Conservation (phyloP, 2,888 invertebrate species). For the Drosophila ustulata region DNA sequence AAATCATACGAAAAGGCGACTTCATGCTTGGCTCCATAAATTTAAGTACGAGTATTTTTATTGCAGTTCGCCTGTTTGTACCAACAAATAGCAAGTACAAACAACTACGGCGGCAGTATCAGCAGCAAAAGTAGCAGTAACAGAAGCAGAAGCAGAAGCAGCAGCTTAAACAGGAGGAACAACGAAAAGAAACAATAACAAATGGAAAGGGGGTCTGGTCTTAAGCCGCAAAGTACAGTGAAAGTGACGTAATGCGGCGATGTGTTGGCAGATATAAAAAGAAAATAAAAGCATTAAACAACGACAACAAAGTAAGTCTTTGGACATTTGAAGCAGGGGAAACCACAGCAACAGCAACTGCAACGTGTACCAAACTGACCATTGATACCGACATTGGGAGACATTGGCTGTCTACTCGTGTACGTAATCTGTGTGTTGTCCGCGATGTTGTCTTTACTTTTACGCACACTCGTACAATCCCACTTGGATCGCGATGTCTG, state of each 20-base stretch:
- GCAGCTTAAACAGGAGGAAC: conserved; percentile 6
- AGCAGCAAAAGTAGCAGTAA: conserved; percentile 24
- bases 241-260: conserved; percentile 72
- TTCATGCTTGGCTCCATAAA: conserved; percentile 62
- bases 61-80: conserved; percentile 68
- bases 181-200: conserved; percentile 31
- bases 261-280: conserved; percentile 29
- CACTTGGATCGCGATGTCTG: conserved; percentile 9
- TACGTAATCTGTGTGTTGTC: conserved; percentile 36
- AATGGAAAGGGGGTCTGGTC: conserved; percentile 33
- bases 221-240: conserved; percentile 68
- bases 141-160: conserved; percentile 4
- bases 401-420: conserved; percentile 12
- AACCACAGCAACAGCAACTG: conserved; percentile 17
- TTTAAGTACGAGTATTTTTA: conserved; percentile 67
- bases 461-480: conserved; percentile 45
- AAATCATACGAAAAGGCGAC: conserved; percentile 66
- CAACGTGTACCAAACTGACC: conserved; percentile 38
- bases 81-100: conserved; percentile 63
- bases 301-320: conserved; percentile 62
- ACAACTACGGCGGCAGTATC: conserved; percentile 21
- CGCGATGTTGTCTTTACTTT: conserved; percentile 19
- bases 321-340: conserved; percentile 24
- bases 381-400: conserved; percentile 36
- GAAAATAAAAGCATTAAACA: conserved; percentile 62